Percentiles rank a stretch among this genome's conserved stretches.
Evolutionary conservation across 2,888 invertebrate species (phyloP).

Genomic region (Chaetogeoica ovagalla): DNA sequence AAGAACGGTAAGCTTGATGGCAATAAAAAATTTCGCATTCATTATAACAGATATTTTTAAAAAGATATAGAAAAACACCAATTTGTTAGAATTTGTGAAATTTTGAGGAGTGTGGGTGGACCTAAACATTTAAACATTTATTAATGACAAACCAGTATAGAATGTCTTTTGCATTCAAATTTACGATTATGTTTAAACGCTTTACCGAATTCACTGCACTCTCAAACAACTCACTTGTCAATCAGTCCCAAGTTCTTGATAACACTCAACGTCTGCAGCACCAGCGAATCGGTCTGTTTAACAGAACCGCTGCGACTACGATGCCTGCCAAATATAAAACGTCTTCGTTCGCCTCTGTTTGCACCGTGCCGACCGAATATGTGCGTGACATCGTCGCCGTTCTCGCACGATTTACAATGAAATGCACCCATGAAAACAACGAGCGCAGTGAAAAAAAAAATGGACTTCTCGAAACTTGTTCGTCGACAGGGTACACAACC

Average conservation of each 20-base stretch:
- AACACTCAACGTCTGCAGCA: slow-evolving; percentile 77
- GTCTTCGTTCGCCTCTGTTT: slow-evolving; percentile 31
- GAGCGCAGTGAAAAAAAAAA: not conserved
- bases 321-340: slow-evolving; percentile 35
- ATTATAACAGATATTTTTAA: too few relatives aligned
- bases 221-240: slow-evolving; percentile 66
- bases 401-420: slow-evolving; percentile 55
- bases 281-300: slow-evolving; percentile 70
- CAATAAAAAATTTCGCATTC: too few relatives aligned
- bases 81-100: too few relatives aligned
- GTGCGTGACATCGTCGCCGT: slow-evolving; percentile 53
- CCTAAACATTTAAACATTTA: too few relatives aligned
- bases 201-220: not conserved
- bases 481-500: not conserved
- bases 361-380: slow-evolving; percentile 47
- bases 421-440: slow-evolving; percentile 55
- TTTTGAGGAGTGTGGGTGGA: too few relatives aligned
- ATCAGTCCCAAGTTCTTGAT: slow-evolving; percentile 78
- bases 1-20: too few relatives aligned
- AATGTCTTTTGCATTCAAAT: too few relatives aligned
- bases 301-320: slow-evolving; percentile 52
- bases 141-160: too few relatives aligned
- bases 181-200: too few relatives aligned
- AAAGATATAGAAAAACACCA: too few relatives aligned
- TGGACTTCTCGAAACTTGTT: not conserved